phyloP scores from a whole-genome alignment of 2,113 vertebrate genomes.

The Eira barbara region DNA sequence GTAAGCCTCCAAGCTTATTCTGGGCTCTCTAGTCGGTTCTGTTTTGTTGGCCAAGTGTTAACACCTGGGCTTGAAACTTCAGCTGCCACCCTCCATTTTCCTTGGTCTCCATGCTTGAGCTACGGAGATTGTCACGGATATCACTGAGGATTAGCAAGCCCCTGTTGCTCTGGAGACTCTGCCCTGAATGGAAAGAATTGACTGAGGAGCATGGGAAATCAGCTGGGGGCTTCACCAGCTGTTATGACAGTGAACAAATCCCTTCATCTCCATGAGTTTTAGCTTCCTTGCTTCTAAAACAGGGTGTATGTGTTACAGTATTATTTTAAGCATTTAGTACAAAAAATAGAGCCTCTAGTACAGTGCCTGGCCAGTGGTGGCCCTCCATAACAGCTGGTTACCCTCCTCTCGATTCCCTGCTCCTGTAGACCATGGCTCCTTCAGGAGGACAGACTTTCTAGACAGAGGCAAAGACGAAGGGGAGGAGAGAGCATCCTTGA shows the following conservation, averaged over 20 bases:
- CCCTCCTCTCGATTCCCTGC: too few relatives aligned
- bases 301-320: not conserved
- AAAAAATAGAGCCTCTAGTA: not conserved
- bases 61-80: not conserved
- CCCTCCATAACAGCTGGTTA: not conserved
- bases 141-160: slow-evolving; percentile 38
- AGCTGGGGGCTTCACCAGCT: not conserved
- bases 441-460: not conserved
- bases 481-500: not conserved
- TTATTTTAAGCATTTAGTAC: not conserved
- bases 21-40: not conserved
- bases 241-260: not conserved
- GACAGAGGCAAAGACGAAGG: not conserved
- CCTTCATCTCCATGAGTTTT: not conserved
- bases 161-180: not conserved
- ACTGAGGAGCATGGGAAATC: not conserved
- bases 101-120: not conserved
- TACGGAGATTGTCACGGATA: not conserved
- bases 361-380: not conserved
- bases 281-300: not conserved
- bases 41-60: slow-evolving; percentile 27
- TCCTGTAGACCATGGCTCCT: not conserved
- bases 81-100: not conserved
- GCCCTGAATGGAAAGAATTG: not conserved
- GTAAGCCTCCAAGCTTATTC: not conserved